These are phyloP conservation scores for Sebastes schlegelii DNA, from an alignment of 2,113 vertebrate species.

Conservation along the genomic window DNA sequence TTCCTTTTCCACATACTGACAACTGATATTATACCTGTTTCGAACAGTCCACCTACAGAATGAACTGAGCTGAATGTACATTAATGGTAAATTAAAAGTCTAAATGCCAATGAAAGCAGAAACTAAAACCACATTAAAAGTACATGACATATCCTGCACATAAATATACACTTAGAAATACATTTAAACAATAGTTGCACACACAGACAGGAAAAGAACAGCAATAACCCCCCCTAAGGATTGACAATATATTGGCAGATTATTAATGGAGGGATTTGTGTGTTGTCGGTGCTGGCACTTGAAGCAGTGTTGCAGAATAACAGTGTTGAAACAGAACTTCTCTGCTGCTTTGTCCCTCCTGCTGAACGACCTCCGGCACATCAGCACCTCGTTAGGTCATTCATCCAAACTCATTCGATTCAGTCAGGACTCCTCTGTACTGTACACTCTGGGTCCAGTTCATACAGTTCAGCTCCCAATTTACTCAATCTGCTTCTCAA, in stretches of 20 bases:
- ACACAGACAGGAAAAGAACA: background rate
- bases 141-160: background rate
- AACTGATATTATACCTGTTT: background rate
- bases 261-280: constrained; percentile 11
- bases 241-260: constrained; percentile 13
- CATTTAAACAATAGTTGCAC: no score
- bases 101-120: background rate
- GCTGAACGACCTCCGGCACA: constrained; percentile 14
- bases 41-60: background rate
- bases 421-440: background rate
- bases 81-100: background rate
- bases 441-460: background rate
- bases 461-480: background rate
- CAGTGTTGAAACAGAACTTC: constrained; percentile 32
- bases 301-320: constrained; percentile 40
- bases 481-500: background rate
- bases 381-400: constrained; percentile 59
- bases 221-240: background rate
- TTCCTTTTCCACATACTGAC: background rate
- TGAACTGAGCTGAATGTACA: background rate
- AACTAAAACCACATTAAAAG: background rate
- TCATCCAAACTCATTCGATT: constrained; percentile 15
- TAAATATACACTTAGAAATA: no score
- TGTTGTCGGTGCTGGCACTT: background rate
- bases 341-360: constrained; percentile 34